Evolutionary conservation across 1,140 invertebrate genomes (phyloP).

Genomic region (Platorchestia sp.): DNA sequence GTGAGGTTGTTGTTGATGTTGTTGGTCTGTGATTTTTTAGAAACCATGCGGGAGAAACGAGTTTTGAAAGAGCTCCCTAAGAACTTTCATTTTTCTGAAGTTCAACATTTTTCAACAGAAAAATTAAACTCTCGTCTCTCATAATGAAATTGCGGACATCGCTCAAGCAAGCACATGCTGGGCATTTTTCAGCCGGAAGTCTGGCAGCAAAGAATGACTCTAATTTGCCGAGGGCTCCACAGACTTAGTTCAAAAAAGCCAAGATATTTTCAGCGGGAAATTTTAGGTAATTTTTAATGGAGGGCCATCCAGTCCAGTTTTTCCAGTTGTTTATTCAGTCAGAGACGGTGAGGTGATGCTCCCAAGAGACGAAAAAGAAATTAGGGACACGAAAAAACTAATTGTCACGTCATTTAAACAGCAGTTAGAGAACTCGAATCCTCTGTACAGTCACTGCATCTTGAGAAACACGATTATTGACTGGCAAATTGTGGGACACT

Average conservation of each 20-base stretch:
- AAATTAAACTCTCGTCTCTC: neutral
- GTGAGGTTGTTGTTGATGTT: neutral
- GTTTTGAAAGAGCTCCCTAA: neutral
- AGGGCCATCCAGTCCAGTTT: neutral
- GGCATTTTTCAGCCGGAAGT: neutral
- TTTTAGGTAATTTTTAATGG: neutral
- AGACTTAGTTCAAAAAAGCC: neutral
- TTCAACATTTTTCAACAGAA: neutral
- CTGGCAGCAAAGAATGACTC: neutral
- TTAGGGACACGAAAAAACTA: too few species aligned
- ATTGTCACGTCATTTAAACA: too few species aligned
- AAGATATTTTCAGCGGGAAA: neutral
- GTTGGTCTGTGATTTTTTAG: neutral
- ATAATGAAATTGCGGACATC: neutral
- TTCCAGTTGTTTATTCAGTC: neutral
- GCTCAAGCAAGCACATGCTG: neutral
- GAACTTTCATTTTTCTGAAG: neutral
- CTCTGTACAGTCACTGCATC: too few species aligned
- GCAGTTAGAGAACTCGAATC: too few species aligned
- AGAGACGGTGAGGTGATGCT: neutral
- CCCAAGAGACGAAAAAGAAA: neutral
- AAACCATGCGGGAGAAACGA: neutral
- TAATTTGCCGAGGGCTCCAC: neutral
- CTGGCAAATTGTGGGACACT: too few species aligned
- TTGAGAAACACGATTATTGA: too few species aligned